phyloP scores from a whole-genome alignment of 1,140 invertebrate genomes.

The Cecropterus lyciades region DNA sequence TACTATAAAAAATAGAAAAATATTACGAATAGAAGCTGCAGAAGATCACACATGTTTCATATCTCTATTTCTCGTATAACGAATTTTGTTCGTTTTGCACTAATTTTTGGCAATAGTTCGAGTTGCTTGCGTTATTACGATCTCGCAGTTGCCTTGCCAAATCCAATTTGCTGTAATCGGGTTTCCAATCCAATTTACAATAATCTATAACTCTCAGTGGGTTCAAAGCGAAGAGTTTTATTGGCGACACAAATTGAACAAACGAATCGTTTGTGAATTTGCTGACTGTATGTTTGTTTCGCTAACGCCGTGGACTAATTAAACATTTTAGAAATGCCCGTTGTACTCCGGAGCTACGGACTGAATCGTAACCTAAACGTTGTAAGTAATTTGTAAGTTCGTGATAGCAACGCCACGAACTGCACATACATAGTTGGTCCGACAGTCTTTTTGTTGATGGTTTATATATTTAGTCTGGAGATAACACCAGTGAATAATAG shows the following conservation, averaged over 20 bases:
- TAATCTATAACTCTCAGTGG: slow-evolving; percentile 5
- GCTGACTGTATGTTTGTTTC: not conserved
- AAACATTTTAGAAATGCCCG: not conserved
- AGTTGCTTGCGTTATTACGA: not conserved
- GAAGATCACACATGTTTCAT: not conserved
- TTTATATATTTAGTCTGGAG: no score
- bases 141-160: slow-evolving; percentile 13
- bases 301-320: not conserved
- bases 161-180: not conserved
- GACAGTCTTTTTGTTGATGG: no score
- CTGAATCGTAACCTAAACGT: no score
- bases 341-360: no score
- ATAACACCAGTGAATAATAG: no score
- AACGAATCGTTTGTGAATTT: slow-evolving; percentile 2
- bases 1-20: no score
- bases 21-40: no score
- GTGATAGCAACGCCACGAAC: no score
- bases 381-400: no score
- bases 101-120: slow-evolving; percentile 27
- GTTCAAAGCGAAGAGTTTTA: not conserved
- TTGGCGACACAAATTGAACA: slow-evolving; percentile 9
- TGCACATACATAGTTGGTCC: no score
- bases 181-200: slow-evolving; percentile 14
- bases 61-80: not conserved
- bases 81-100: slow-evolving; percentile 4